Evolutionary conservation across 2,888 invertebrate genomes (phyloP).

Genomic region (Eristalis tenax): DNA sequence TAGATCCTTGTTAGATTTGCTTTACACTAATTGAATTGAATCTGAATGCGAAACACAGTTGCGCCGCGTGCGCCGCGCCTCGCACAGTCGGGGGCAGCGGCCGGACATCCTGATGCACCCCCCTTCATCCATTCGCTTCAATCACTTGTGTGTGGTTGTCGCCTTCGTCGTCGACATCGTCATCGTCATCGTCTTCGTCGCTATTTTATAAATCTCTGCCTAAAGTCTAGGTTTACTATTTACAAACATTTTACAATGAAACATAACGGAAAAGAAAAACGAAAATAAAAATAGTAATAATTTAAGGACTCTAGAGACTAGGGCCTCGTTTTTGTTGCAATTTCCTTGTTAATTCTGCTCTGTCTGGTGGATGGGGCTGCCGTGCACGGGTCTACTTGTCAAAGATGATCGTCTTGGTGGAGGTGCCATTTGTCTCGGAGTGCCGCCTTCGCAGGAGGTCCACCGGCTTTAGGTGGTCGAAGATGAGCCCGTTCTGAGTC

Average conservation of each 20-base stretch:
- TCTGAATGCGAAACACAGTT: slow-evolving; percentile 33
- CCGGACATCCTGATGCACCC: not conserved
- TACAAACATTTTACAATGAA: slow-evolving; percentile 67
- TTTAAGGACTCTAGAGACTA: slow-evolving; percentile 27
- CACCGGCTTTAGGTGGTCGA: slow-evolving; percentile 73
- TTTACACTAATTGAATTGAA: slow-evolving; percentile 39
- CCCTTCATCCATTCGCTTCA: not conserved
- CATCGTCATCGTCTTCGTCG: not conserved
- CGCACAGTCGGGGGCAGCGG: not conserved
- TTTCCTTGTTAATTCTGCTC: not conserved
- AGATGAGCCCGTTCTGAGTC: slow-evolving; percentile 74
- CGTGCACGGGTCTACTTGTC: slow-evolving; percentile 31
- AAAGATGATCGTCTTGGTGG: slow-evolving; percentile 53
- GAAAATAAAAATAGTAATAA: slow-evolving; percentile 33
- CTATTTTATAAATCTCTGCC: slow-evolving; percentile 34
- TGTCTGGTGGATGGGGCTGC: not conserved
- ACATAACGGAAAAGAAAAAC: slow-evolving; percentile 21
- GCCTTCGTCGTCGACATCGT: not conserved
- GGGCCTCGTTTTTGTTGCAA: slow-evolving; percentile 28
- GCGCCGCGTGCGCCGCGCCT: not conserved
- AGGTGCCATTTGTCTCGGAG: slow-evolving; percentile 76
- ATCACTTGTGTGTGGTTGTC: not conserved
- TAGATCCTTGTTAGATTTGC: slow-evolving; percentile 56
- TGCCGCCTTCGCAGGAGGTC: slow-evolving; percentile 77
- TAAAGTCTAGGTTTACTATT: slow-evolving; percentile 55